These are phyloP conservation scores for Fratercula arctica DNA, from an alignment of 2,797 vertebrate genomes.

Conservation along the genomic window DNA sequence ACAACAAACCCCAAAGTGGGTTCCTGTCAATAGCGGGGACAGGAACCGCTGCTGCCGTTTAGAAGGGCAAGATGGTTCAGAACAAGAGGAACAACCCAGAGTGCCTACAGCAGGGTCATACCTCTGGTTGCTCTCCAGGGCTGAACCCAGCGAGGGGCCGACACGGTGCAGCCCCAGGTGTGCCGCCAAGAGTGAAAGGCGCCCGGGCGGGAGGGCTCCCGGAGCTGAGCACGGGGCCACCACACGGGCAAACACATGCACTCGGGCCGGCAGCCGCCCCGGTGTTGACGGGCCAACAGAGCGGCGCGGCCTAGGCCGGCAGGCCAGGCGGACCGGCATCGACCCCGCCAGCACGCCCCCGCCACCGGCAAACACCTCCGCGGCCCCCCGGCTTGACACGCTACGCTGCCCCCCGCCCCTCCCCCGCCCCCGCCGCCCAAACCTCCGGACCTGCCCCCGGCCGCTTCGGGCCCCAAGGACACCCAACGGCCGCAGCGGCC, in stretches of 20 bases:
- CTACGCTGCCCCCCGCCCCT: too few species aligned
- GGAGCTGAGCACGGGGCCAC: too few species aligned
- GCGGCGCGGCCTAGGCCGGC: not conserved
- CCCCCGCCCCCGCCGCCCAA: too few species aligned
- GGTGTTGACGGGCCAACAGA: not conserved
- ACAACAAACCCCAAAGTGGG: fast-evolving
- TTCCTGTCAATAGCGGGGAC: too few species aligned
- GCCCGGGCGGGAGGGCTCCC: not conserved
- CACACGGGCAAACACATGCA: too few species aligned
- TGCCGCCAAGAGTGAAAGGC: fast-evolving
- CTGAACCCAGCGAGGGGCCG: not conserved
- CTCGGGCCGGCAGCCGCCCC: not conserved
- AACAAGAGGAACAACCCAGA: too few species aligned
- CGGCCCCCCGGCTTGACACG: too few species aligned
- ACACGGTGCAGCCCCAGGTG: not conserved
- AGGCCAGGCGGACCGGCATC: too few species aligned
- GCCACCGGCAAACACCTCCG: not conserved
- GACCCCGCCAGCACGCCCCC: too few species aligned
- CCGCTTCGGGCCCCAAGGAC: not conserved
- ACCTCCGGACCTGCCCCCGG: not conserved
- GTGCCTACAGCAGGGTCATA: not conserved
- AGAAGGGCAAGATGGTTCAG: not conserved
- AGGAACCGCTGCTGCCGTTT: not conserved
- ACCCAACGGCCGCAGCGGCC: not conserved
- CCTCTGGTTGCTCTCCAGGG: not conserved